Evolutionary conservation across 2,888 invertebrate genomes (phyloP).

Genomic region (Anorthoa munda): DNA sequence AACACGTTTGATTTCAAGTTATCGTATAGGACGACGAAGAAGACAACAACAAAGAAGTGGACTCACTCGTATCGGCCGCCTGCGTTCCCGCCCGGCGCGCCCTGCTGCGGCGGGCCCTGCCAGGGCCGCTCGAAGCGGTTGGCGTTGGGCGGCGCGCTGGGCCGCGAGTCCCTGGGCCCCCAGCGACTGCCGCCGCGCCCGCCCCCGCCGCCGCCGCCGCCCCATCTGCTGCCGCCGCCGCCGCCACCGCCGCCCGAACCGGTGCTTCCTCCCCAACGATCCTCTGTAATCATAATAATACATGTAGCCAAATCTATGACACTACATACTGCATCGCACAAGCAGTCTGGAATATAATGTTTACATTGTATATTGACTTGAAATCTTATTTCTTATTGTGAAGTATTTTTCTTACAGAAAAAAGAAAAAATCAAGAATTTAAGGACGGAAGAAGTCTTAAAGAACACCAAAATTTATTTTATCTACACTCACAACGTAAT

Average conservation of each 20-base stretch:
- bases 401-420: no score
- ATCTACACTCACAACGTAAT: no score
- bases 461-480: no score
- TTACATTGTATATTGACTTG: no score
- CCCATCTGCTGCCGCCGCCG: slow-evolving; percentile 76
- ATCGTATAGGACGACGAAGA: not conserved
- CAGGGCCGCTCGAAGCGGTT: slow-evolving; percentile 71
- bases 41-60: not conserved
- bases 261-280: slow-evolving; percentile 80
- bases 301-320: no score
- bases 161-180: slow-evolving; percentile 69
- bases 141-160: slow-evolving; percentile 55
- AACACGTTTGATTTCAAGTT: no score
- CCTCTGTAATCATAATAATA: slow-evolving; percentile 68
- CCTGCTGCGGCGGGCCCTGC: slow-evolving; percentile 52
- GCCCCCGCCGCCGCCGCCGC: slow-evolving; percentile 70
- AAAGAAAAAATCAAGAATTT: no score
- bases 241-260: slow-evolving; percentile 72
- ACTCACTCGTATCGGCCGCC: slow-evolving; percentile 48
- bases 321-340: no score
- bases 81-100: not conserved
- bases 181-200: slow-evolving; percentile 75
- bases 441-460: no score
- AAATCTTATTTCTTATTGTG: no score
- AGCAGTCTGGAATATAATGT: no score